Conservation (phyloP, 2,888 invertebrate genomes). For the Gryllus longicercus region DNA sequence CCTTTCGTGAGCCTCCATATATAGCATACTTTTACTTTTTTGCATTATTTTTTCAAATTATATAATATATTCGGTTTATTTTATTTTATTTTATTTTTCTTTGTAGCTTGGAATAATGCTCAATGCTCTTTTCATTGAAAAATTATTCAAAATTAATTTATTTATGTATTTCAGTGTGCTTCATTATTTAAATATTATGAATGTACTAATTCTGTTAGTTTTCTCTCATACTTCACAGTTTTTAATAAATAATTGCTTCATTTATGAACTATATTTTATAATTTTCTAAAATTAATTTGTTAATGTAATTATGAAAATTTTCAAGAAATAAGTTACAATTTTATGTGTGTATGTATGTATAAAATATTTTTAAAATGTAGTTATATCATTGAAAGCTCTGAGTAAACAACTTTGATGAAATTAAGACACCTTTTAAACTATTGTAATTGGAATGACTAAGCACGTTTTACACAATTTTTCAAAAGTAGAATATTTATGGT, state of each 20-base stretch:
- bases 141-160: not conserved
- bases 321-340: not conserved
- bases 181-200: not conserved
- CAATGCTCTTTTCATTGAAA: conserved; percentile 6
- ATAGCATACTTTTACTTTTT: not conserved
- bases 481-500: too few species aligned
- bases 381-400: not conserved
- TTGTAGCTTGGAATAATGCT: conserved; percentile 18
- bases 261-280: not conserved
- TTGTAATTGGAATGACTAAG: too few species aligned
- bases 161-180: not conserved
- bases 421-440: too few species aligned
- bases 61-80: not conserved
- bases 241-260: too few species aligned
- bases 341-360: not conserved
- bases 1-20: not conserved
- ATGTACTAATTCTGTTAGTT: too few species aligned
- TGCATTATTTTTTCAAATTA: not conserved
- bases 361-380: conserved; percentile 11
- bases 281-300: too few species aligned
- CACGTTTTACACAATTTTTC: too few species aligned
- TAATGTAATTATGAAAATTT: not conserved
- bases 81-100: not conserved
- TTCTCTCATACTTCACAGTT: too few species aligned
- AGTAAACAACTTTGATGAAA: too few species aligned